Conservation (phyloP, 2,888 invertebrate species). For the Cheilosia soror region DNA sequence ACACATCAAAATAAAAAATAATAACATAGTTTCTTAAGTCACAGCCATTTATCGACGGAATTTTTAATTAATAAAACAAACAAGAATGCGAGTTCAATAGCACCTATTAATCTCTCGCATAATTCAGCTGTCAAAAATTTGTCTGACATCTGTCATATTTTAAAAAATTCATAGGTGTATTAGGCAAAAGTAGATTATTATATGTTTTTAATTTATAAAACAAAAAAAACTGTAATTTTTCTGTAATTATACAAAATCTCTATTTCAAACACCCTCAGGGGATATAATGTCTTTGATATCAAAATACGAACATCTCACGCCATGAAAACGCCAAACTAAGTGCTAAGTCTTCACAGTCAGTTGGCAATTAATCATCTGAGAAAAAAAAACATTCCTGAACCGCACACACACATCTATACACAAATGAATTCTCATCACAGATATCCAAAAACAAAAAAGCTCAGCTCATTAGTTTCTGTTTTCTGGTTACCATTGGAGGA, state of each 20-base stretch:
- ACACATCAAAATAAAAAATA: too few species aligned
- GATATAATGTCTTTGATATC: conserved; percentile 27
- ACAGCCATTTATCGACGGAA: too few species aligned
- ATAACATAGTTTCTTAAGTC: too few species aligned
- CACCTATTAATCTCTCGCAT: conserved; percentile 30
- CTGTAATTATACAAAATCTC: conserved; percentile 43
- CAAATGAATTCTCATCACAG: not conserved
- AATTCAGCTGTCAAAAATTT: conserved; percentile 53
- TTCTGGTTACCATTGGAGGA: conserved; percentile 54
- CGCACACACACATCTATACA: not conserved
- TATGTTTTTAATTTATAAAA: conserved; percentile 24
- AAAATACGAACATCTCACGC: conserved; percentile 19
- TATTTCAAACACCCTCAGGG: conserved; percentile 49
- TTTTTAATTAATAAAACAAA: not conserved
- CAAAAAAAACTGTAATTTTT: conserved; percentile 26
- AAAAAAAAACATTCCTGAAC: conserved; percentile 26
- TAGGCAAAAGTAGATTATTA: conserved; percentile 54
- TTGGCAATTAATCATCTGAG: conserved; percentile 73
- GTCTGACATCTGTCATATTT: conserved; percentile 41
- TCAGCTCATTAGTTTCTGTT: conserved; percentile 69
- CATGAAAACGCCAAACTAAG: conserved; percentile 62
- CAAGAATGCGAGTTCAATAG: conserved; percentile 15
- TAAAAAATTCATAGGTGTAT: conserved; percentile 21
- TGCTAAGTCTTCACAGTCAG: conserved; percentile 74
- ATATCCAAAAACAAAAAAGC: conserved; percentile 31